These are phyloP conservation scores for Dryobota labecula DNA, from an alignment of 2,888 invertebrate genomes.

Conservation along the genomic window DNA sequence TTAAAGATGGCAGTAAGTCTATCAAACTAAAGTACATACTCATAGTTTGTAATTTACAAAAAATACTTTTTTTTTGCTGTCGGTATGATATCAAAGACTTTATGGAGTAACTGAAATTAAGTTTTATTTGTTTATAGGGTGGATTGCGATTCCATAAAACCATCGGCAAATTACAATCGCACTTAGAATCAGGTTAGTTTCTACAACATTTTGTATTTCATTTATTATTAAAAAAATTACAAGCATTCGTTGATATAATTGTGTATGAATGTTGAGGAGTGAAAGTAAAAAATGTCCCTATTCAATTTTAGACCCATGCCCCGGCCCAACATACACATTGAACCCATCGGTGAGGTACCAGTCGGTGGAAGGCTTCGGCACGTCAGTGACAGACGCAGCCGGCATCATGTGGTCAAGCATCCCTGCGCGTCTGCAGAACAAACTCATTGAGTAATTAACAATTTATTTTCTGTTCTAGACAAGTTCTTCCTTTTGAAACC, in stretches of 20 bases:
- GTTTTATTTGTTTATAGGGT: not conserved
- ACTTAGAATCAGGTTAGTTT: slow-evolving; percentile 1
- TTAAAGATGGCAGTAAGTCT: no score
- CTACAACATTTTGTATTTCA: no score
- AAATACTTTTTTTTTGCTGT: no score
- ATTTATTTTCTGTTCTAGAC: not conserved
- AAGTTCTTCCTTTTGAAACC: not conserved
- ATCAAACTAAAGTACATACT: no score
- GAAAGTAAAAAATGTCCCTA: not conserved
- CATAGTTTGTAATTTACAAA: no score
- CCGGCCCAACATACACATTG: slow-evolving; percentile 1
- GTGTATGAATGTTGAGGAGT: not conserved
- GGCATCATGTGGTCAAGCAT: slow-evolving; percentile 17
- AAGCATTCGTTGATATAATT: not conserved
- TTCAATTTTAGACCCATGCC: not conserved
- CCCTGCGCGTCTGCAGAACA: not conserved
- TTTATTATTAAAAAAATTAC: not conserved
- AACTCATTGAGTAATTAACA: slow-evolving; percentile 12
- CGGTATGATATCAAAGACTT: no score
- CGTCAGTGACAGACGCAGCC: slow-evolving; percentile 4
- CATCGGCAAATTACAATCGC: not conserved
- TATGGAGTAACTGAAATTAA: no score
- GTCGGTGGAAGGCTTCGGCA: slow-evolving; percentile 9
- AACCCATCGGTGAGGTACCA: slow-evolving; percentile 2
- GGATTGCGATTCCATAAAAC: slow-evolving; percentile 16